Conservation (phyloP, 2,888 invertebrate genomes). For the Toxonevra muliebris region DNA sequence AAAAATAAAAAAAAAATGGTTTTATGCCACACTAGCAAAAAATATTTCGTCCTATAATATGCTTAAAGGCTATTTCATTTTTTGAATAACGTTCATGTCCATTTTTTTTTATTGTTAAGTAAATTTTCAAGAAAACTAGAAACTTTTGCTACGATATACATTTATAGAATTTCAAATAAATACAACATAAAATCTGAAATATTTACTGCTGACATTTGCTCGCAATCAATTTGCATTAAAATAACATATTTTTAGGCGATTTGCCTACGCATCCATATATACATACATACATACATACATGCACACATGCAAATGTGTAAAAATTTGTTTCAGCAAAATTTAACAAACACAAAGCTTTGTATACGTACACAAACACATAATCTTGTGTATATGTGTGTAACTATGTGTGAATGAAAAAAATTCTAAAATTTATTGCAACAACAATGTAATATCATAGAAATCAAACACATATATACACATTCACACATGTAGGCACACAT, state of each 20-base stretch:
- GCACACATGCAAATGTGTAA: background rate
- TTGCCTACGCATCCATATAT: background rate
- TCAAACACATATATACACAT: slow-evolving; percentile 5
- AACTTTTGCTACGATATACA: too few relatives aligned
- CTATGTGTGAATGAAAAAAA: background rate
- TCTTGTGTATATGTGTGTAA: background rate
- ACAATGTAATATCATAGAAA: slow-evolving; percentile 16
- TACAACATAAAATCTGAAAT: slow-evolving; percentile 40
- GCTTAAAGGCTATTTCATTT: too few relatives aligned
- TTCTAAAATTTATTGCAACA: background rate
- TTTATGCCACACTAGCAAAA: too few relatives aligned
- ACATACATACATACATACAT: background rate
- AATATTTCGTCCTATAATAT: too few relatives aligned
- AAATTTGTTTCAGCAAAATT: slow-evolving; percentile 14
- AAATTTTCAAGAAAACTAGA: too few relatives aligned
- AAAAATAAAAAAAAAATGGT: too few relatives aligned
- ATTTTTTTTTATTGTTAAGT: too few relatives aligned
- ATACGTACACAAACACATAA: background rate
- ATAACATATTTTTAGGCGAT: slow-evolving; percentile 44
- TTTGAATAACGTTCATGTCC: too few relatives aligned
- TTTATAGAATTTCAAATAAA: slow-evolving; percentile 7
- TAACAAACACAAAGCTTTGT: background rate
- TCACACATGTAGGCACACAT: background rate
- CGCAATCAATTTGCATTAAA: slow-evolving; percentile 55
- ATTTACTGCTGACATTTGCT: slow-evolving; percentile 47